These are phyloP conservation scores for Sebastes oblongus DNA, from an alignment of 2,797 vertebrate species.

Conservation along the genomic window DNA sequence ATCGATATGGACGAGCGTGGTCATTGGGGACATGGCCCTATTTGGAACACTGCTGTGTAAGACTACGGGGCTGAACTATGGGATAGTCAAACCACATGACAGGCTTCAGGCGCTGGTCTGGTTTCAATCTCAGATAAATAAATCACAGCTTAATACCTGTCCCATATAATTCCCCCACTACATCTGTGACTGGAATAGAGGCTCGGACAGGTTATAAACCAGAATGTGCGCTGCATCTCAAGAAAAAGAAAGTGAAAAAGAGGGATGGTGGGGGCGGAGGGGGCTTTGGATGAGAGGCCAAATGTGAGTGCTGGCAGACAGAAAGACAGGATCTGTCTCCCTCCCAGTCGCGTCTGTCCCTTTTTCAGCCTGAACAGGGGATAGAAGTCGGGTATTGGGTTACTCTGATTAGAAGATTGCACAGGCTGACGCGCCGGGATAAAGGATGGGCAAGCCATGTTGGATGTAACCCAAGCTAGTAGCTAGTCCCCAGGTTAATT, in stretches of 20 bases:
- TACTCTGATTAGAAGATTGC: conserved; percentile 80
- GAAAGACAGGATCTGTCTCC: conserved; percentile 53
- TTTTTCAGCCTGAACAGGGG: conserved; percentile 41
- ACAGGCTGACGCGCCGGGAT: conserved; percentile 70
- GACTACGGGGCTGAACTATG: conserved; percentile 49
- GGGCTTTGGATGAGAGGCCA: conserved; percentile 26
- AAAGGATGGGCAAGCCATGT: conserved; percentile 61
- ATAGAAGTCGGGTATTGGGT: conserved; percentile 67
- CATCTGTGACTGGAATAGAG: conserved; percentile 68
- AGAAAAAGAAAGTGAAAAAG: conserved; percentile 47
- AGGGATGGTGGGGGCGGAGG: background rate
- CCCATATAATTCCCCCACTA: conserved; percentile 62
- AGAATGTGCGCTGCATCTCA: conserved; percentile 45
- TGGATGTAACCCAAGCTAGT: conserved; percentile 75
- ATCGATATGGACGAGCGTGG: conserved; percentile 64
- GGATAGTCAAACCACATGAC: conserved; percentile 58
- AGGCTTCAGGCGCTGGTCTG: conserved; percentile 60
- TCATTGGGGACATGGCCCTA: conserved; percentile 53
- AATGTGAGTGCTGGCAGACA: conserved; percentile 55
- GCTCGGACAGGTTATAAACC: conserved; percentile 25
- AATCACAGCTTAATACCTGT: conserved; percentile 76
- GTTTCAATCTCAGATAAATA: conserved; percentile 76
- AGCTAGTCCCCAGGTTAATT: conserved; percentile 76
- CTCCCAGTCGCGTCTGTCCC: conserved; percentile 36
- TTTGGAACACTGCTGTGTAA: conserved; percentile 51